Evolutionary conservation across 2,113 vertebrate species (phyloP).

Genomic region (Gymnogyps californianus): DNA sequence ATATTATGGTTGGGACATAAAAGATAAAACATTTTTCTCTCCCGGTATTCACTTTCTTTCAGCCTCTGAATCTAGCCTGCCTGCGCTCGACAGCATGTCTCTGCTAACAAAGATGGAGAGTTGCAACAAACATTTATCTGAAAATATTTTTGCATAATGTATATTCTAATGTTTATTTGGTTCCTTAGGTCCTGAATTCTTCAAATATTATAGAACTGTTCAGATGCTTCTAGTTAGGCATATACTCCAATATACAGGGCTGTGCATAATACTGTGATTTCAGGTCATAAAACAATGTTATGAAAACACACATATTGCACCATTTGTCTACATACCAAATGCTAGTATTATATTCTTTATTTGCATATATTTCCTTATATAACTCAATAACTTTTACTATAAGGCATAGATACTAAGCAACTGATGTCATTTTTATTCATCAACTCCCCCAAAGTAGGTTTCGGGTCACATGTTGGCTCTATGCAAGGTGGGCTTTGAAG

Average conservation of each 20-base stretch:
- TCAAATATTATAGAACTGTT: neutral
- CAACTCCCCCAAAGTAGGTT: neutral
- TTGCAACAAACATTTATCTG: neutral
- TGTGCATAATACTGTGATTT: neutral
- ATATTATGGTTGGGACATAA: neutral
- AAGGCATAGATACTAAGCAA: neutral
- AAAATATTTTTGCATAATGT: neutral
- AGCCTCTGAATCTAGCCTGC: neutral
- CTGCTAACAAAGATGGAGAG: neutral
- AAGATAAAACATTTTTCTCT: neutral
- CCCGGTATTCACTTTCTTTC: neutral
- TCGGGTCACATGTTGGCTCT: neutral
- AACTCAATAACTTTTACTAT: neutral
- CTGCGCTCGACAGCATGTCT: neutral
- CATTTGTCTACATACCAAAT: neutral
- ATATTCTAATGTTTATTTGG: neutral
- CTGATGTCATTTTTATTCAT: neutral
- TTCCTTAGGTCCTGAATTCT: neutral
- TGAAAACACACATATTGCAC: neutral
- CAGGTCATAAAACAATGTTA: neutral
- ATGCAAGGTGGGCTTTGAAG: constrained; percentile 52
- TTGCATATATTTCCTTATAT: neutral
- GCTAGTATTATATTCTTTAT: neutral
- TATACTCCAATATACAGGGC: neutral
- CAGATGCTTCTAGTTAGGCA: neutral